Conservation (phyloP, 2,113 vertebrate genomes). For the Scomber japonicus region DNA sequence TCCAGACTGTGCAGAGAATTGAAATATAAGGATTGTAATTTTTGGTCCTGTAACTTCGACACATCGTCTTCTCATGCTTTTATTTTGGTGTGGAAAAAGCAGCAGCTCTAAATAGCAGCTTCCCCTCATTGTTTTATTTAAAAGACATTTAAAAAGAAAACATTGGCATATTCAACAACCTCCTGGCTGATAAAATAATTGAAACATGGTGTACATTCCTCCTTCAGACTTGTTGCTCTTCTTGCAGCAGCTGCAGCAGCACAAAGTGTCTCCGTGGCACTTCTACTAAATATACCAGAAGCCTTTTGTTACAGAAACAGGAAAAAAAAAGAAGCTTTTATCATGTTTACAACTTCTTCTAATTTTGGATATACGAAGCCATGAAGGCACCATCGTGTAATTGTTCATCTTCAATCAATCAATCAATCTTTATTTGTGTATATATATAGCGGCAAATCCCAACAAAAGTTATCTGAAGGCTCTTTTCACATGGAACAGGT, state of each 20-base stretch:
- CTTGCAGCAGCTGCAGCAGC: conserved; percentile 29
- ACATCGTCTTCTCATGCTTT: no score
- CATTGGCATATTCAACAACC: neutral
- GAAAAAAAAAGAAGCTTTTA: neutral
- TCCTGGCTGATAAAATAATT: neutral
- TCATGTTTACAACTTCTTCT: conserved; percentile 10
- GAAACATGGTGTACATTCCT: neutral
- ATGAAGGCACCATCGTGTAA: neutral
- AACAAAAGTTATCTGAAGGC: no score
- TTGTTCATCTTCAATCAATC: neutral
- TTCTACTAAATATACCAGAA: conserved; percentile 28
- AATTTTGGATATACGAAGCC: no score
- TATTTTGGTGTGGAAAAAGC: neutral
- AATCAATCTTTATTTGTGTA: no score
- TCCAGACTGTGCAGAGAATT: neutral
- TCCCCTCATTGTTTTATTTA: neutral
- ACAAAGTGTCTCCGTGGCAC: conserved; percentile 8
- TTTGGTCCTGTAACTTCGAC: no score
- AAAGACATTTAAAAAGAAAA: neutral
- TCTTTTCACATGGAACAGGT: no score
- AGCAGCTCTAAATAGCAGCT: neutral
- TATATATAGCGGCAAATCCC: no score
- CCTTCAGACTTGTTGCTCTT: neutral
- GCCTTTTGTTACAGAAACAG: conserved; percentile 14
- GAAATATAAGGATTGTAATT: neutral